Conservation (phyloP, 2,888 invertebrate species). For the Metopia argyrocephala region DNA sequence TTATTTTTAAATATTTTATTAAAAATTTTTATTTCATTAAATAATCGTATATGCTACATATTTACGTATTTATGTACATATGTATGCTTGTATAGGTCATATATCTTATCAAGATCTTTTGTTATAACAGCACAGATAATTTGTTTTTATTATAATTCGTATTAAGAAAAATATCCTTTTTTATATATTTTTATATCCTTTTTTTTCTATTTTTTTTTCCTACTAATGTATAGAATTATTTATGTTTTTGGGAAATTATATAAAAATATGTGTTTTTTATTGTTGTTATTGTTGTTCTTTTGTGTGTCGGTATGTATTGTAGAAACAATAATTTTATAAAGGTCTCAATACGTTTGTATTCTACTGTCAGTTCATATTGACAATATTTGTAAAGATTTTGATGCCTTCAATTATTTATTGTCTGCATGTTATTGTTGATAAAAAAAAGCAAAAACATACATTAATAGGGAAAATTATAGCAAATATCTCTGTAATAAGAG, state of each 20-base stretch:
- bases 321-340: conserved; percentile 6
- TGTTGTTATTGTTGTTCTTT: too few species aligned
- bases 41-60: too few species aligned
- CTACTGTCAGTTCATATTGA: background rate
- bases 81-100: background rate
- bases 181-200: background rate
- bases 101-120: background rate
- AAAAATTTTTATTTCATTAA: too few species aligned
- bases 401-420: background rate
- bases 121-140: background rate
- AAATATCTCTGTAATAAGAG: background rate
- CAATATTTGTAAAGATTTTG: background rate
- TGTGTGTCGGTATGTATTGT: background rate
- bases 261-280: too few species aligned
- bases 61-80: background rate
- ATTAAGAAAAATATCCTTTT: conserved; percentile 6
- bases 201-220: background rate
- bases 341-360: background rate
- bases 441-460: background rate
- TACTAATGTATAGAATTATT: too few species aligned
- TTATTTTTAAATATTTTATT: too few species aligned
- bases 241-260: too few species aligned
- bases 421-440: background rate
- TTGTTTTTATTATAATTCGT: conserved; percentile 1
- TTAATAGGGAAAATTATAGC: background rate